These are phyloP conservation scores for Pogonocherus hispidulus DNA, from an alignment of 2,888 invertebrate genomes.

Conservation along the genomic window DNA sequence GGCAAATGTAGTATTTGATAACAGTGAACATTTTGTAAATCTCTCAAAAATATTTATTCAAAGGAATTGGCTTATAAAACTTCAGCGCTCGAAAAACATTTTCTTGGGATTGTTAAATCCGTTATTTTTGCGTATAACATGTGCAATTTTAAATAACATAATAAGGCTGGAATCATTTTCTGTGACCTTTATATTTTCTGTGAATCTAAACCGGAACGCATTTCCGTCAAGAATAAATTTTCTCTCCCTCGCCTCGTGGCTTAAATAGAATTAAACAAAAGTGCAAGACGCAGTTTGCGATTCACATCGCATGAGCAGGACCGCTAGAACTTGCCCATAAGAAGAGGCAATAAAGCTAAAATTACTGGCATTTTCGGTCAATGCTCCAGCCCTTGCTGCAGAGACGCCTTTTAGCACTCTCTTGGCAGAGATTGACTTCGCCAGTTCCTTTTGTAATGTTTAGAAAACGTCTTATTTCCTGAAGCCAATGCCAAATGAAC, in stretches of 20 bases:
- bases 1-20: no score
- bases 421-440: conserved; percentile 8
- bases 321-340: background rate
- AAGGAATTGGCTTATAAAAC: no score
- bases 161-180: no score
- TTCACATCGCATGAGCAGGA: conserved; percentile 10
- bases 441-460: background rate
- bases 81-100: no score
- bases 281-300: conserved; percentile 19
- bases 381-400: conserved; percentile 11
- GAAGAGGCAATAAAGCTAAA: conserved; percentile 7
- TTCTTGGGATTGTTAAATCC: no score
- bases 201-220: no score
- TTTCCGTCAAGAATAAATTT: no score
- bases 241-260: background rate
- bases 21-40: no score
- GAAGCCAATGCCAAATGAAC: background rate
- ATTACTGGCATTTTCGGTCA: conserved; percentile 25
- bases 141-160: no score
- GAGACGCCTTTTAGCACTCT: conserved; percentile 9
- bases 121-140: no score
- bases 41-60: no score
- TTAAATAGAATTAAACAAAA: conserved; percentile 16
- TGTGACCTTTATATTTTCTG: no score
- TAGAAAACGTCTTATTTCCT: conserved; percentile 18